Evolutionary conservation across 1,140 invertebrate genomes (phyloP).

Genomic region (Daktulosphaira vitifoliae): DNA sequence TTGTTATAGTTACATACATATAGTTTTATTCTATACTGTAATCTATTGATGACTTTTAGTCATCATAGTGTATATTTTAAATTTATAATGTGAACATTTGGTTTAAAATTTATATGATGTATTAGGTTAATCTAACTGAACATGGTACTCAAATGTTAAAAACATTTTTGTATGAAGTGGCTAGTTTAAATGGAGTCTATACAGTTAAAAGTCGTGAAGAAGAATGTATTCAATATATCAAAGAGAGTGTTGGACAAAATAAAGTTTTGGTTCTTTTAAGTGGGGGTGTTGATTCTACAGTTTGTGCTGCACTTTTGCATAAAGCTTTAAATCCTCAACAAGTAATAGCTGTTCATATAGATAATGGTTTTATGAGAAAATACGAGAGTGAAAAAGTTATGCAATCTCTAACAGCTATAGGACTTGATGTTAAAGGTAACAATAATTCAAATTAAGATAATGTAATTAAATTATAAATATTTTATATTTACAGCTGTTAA

Average conservation of each 20-base stretch:
- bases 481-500: conserved; percentile 52
- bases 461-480: not conserved
- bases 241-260: conserved; percentile 76
- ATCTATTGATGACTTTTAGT: too few relatives aligned
- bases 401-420: conserved; percentile 72
- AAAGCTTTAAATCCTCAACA: conserved; percentile 82
- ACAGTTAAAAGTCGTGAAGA: conserved; percentile 80
- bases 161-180: conserved; percentile 91
- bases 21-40: too few relatives aligned
- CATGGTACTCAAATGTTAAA: conserved; percentile 86
- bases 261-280: conserved; percentile 93
- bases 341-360: conserved; percentile 93
- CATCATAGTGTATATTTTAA: too few relatives aligned
- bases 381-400: conserved; percentile 85
- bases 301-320: conserved; percentile 89
- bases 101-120: too few relatives aligned
- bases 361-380: conserved; percentile 98
- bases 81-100: too few relatives aligned
- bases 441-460: not conserved
- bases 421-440: conserved; percentile 68
- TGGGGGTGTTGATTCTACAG: conserved; percentile 96
- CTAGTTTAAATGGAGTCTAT: conserved; percentile 74
- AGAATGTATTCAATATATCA: conserved; percentile 91
- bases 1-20: too few relatives aligned
- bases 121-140: conserved; percentile 80